A percentile compares a stretch with the other conserved stretches of the same genome.
Evolutionary conservation across 2,797 vertebrate genomes (phyloP).

Genomic region (Sebastes taczanowskii): DNA sequence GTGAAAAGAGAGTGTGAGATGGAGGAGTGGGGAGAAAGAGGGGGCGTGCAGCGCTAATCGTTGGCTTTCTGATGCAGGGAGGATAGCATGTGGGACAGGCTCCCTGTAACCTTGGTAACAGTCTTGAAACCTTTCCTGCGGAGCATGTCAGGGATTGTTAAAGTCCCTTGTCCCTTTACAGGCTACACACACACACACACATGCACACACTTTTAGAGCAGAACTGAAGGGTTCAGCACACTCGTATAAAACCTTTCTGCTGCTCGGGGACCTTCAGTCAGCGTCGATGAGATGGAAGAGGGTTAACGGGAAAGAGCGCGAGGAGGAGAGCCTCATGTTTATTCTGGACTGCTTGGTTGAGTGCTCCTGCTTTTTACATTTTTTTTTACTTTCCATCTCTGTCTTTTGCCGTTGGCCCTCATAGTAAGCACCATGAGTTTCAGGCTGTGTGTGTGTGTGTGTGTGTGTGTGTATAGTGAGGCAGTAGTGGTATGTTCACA

Average conservation of each 20-base stretch:
- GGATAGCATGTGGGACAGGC: conserved; percentile 83
- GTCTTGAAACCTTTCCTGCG: conserved; percentile 77
- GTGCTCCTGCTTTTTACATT: conserved; percentile 9
- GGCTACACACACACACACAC: conserved; percentile 56
- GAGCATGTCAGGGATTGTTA: conserved; percentile 83
- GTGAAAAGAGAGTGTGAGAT: conserved; percentile 23
- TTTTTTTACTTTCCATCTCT: background rate
- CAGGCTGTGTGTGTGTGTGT: conserved; percentile 2
- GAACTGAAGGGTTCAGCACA: conserved; percentile 75
- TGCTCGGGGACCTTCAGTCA: conserved; percentile 68
- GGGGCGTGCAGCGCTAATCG: conserved; percentile 80
- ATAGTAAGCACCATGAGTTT: conserved; percentile 24
- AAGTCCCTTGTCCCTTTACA: conserved; percentile 73
- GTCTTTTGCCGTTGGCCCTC: conserved; percentile 30
- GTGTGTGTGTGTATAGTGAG: conserved; percentile 20
- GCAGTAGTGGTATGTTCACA: conserved; percentile 48
- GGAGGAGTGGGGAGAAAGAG: conserved; percentile 20
- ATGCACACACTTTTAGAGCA: conserved; percentile 41
- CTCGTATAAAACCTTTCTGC: conserved; percentile 69
- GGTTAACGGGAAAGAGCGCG: conserved; percentile 31
- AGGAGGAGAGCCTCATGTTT: conserved; percentile 73
- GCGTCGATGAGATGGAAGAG: conserved; percentile 55
- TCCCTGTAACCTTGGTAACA: conserved; percentile 88
- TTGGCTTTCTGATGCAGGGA: conserved; percentile 82
- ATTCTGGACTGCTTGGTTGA: conserved; percentile 66